Evolutionary conservation across 2,113 vertebrate species (phyloP).

Genomic region (human): DNA sequence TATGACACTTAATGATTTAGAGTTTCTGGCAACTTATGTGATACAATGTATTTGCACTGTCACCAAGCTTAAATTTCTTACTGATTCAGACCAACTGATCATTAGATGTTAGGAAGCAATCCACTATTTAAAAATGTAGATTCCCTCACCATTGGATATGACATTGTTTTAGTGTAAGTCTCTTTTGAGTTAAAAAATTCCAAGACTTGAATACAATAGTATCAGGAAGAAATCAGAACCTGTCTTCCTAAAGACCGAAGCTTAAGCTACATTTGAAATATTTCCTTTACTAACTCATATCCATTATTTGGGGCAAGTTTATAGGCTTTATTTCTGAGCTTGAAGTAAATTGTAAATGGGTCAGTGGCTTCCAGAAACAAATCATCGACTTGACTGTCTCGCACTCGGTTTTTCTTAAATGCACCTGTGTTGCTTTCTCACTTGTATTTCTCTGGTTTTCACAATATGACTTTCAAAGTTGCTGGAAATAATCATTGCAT

Average conservation of each 20-base stretch:
- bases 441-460: conserved; percentile 31
- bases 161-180: not conserved
- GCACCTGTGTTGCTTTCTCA: not conserved
- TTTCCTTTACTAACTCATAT: conserved; percentile 8
- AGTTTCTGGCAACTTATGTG: not conserved
- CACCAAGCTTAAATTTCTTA: not conserved
- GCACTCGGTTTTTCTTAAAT: conserved; percentile 3
- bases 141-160: not conserved
- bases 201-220: not conserved
- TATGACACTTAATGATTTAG: not conserved
- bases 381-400: not conserved
- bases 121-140: not conserved
- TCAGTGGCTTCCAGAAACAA: conserved; percentile 29
- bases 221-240: not conserved
- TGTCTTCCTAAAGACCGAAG: not conserved
- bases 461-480: conserved; percentile 61
- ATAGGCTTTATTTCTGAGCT: conserved; percentile 32
- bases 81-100: not conserved
- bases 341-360: conserved; percentile 16
- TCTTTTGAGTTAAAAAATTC: not conserved
- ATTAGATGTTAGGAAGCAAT: not conserved
- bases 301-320: not conserved
- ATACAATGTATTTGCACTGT: not conserved
- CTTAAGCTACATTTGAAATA: not conserved
- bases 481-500: conserved; percentile 70